phyloP scores from a whole-genome alignment of 2,113 vertebrate genomes.

The Hylia prasina region DNA sequence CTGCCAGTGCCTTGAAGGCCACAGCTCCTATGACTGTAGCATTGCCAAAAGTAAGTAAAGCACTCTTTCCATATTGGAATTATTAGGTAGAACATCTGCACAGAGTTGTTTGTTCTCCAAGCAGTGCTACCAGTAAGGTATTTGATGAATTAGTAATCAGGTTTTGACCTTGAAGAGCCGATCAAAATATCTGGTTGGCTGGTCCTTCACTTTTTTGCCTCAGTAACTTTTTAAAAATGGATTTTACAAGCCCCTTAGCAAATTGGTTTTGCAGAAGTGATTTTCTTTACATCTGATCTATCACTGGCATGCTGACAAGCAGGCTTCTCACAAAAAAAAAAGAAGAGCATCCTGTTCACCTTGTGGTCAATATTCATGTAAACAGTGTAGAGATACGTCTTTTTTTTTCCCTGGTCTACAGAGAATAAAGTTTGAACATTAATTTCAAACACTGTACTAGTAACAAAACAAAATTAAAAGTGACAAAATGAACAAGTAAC shows the following conservation, averaged over 20 bases:
- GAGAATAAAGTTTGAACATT: not conserved
- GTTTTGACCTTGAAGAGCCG: conserved; percentile 67
- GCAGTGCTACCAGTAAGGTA: conserved; percentile 51
- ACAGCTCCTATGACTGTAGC: conserved; percentile 78
- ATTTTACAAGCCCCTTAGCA: conserved; percentile 72
- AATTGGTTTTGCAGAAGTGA: conserved; percentile 68
- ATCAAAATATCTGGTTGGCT: conserved; percentile 68
- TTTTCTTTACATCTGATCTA: conserved; percentile 72
- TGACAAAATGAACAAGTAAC: not conserved
- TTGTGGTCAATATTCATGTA: conserved; percentile 51
- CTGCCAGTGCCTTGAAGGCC: conserved; percentile 70
- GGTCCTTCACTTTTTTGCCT: conserved; percentile 61
- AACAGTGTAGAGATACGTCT: not conserved
- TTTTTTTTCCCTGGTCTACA: not conserved
- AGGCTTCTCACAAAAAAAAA: conserved; percentile 34
- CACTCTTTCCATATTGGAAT: conserved; percentile 29
- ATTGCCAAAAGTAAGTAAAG: conserved; percentile 70
- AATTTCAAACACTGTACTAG: not conserved
- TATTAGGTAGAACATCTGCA: conserved; percentile 57
- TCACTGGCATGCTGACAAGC: conserved; percentile 53
- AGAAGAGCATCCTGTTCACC: conserved; percentile 26
- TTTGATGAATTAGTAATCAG: conserved; percentile 74
- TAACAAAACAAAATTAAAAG: not conserved
- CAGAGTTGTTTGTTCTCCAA: conserved; percentile 63
- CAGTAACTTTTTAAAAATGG: conserved; percentile 69